A percentile compares a stretch with the other conserved stretches of the same genome.
Conservation (phyloP, 1,140 invertebrate species). For the Hyphantria cunea region DNA sequence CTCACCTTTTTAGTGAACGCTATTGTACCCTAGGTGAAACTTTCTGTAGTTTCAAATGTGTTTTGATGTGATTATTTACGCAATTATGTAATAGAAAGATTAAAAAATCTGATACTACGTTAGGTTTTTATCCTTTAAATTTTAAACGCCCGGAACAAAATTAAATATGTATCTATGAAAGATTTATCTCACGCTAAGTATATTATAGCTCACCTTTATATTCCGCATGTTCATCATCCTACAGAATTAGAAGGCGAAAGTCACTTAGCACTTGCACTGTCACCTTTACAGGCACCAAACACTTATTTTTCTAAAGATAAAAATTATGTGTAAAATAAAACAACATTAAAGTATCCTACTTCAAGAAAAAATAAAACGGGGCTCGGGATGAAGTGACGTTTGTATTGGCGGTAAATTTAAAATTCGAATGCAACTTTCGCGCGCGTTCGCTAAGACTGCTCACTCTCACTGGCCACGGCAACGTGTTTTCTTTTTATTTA, state of each 20-base stretch:
- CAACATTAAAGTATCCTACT: slow-evolving; percentile 8
- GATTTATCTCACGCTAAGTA: too few species aligned
- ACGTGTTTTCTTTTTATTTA: slow-evolving; percentile 73
- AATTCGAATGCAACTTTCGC: slow-evolving; percentile 63
- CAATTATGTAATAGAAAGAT: neutral
- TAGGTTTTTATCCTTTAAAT: too few species aligned
- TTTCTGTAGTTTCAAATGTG: neutral
- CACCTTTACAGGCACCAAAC: slow-evolving; percentile 41
- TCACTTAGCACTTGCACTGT: slow-evolving; percentile 50
- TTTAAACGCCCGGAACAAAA: neutral
- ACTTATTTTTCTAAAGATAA: slow-evolving; percentile 37
- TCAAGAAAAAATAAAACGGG: slow-evolving; percentile 1
- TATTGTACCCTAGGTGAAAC: neutral
- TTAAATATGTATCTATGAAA: neutral
- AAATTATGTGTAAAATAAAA: slow-evolving; percentile 25
- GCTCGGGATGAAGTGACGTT: slow-evolving; percentile 10
- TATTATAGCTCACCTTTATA: slow-evolving; percentile 55
- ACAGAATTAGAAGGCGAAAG: slow-evolving; percentile 56
- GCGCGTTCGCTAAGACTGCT: slow-evolving; percentile 48
- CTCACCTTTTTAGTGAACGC: slow-evolving; percentile 1
- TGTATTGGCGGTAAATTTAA: slow-evolving; percentile 51
- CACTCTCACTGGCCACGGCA: slow-evolving; percentile 68
- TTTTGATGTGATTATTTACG: too few species aligned
- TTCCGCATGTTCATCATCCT: slow-evolving; percentile 67
- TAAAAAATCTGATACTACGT: neutral